These are phyloP conservation scores for Drosophila mercatorum DNA, from an alignment of 2,888 invertebrate species.

Conservation along the genomic window DNA sequence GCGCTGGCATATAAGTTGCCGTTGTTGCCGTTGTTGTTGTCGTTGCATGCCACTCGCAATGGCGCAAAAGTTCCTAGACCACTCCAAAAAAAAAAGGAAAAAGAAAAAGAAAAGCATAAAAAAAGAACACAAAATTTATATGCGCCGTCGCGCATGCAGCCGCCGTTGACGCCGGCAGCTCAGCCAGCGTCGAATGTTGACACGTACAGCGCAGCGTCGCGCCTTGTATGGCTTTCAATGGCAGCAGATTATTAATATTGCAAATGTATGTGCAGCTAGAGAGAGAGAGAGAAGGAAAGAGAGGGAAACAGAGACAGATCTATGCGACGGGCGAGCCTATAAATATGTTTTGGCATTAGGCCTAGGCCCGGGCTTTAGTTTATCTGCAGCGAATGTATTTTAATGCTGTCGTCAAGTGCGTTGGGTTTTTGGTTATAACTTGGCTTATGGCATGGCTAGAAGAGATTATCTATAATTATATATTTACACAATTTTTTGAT, in stretches of 20 bases:
- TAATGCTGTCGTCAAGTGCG: conserved; percentile 7
- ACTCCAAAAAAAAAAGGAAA: conserved; percentile 55
- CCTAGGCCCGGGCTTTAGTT: conserved; percentile 58
- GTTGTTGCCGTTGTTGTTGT: conserved; percentile 38
- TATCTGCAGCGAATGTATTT: conserved; percentile 26
- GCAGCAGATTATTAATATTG: conserved; percentile 80
- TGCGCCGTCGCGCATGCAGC: conserved; percentile 78
- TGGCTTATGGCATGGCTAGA: neutral
- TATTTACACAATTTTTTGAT: no score
- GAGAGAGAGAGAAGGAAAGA: neutral
- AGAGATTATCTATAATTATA: neutral
- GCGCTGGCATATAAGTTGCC: conserved; percentile 57
- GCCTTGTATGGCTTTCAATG: conserved; percentile 80
- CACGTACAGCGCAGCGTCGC: conserved; percentile 71
- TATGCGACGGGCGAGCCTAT: conserved; percentile 38
- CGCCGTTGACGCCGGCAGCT: conserved; percentile 44
- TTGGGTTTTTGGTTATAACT: neutral
- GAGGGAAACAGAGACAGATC: neutral
- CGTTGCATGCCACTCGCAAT: conserved; percentile 76
- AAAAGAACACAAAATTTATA: conserved; percentile 77
- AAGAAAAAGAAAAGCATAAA: conserved; percentile 32
- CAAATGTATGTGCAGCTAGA: conserved; percentile 55
- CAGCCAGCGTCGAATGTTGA: conserved; percentile 72
- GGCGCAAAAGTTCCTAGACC: conserved; percentile 79
- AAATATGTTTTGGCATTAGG: conserved; percentile 74